phyloP scores from a whole-genome alignment of 2,888 invertebrate genomes.

The Notocelia uddmanniana region DNA sequence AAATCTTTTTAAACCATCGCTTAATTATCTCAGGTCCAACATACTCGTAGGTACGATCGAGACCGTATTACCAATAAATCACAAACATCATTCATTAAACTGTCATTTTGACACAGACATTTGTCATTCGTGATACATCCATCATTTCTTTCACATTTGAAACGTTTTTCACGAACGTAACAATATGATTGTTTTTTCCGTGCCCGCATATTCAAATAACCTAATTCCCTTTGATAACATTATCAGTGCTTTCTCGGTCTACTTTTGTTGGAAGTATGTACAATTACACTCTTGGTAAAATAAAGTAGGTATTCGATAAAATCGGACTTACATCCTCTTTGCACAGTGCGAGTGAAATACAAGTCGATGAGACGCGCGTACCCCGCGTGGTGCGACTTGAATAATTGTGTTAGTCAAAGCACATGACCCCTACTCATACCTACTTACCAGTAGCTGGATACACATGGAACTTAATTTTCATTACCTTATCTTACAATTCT shows the following conservation, averaged over 20 bases:
- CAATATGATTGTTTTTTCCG: background rate
- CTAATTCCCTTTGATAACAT: conserved; percentile 25
- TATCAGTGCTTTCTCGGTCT: conserved; percentile 13
- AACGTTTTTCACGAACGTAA: conserved; percentile 1
- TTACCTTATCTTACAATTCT: too few relatives aligned
- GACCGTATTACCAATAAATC: conserved; percentile 1
- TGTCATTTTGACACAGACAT: background rate
- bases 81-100: background rate
- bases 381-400: too few relatives aligned
- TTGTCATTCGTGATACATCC: conserved; percentile 18
- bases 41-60: background rate
- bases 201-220: conserved; percentile 24
- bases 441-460: too few relatives aligned
- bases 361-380: too few relatives aligned
- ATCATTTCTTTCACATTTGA: conserved; percentile 18
- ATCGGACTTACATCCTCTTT: too few relatives aligned
- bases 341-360: too few relatives aligned
- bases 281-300: too few relatives aligned
- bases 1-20: background rate
- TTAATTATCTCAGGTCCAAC: background rate
- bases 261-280: conserved; percentile 15
- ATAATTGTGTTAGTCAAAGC: too few relatives aligned
- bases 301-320: too few relatives aligned
- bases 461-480: too few relatives aligned
- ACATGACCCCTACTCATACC: too few relatives aligned